Conservation (phyloP, 2,113 vertebrate species). For the Urocolius indicus region DNA sequence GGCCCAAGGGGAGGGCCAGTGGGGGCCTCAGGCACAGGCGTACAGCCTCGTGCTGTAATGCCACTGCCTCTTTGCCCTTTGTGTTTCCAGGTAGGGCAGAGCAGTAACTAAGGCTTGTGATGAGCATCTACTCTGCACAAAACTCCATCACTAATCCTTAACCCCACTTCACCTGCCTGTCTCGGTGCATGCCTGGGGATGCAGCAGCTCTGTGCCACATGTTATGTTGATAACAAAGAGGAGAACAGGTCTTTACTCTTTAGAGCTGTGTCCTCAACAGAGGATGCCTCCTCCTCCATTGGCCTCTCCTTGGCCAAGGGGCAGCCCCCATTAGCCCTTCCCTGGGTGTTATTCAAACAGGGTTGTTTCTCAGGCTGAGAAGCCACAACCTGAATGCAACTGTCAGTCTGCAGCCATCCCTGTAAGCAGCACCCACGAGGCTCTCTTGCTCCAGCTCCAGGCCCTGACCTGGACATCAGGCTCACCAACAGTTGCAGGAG, state of each 20-base stretch:
- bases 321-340: background rate
- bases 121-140: background rate
- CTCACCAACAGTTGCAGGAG: background rate
- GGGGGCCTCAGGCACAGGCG: accelerated
- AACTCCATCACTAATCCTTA: background rate
- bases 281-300: background rate
- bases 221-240: background rate
- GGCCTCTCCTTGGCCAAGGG: accelerated
- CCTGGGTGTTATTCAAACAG: accelerated
- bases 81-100: background rate
- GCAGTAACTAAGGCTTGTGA: background rate
- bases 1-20: background rate
- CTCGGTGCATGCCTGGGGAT: accelerated
- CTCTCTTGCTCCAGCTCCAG: background rate
- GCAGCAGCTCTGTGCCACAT: background rate
- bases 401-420: background rate
- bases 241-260: background rate
- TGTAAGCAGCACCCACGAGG: accelerated
- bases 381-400: accelerated
- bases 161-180: background rate
- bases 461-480: background rate
- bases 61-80: background rate
- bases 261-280: background rate
- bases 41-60: background rate
- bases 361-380: background rate